phyloP scores from a whole-genome alignment of 1,140 invertebrate genomes.

The Myzus persicae region DNA sequence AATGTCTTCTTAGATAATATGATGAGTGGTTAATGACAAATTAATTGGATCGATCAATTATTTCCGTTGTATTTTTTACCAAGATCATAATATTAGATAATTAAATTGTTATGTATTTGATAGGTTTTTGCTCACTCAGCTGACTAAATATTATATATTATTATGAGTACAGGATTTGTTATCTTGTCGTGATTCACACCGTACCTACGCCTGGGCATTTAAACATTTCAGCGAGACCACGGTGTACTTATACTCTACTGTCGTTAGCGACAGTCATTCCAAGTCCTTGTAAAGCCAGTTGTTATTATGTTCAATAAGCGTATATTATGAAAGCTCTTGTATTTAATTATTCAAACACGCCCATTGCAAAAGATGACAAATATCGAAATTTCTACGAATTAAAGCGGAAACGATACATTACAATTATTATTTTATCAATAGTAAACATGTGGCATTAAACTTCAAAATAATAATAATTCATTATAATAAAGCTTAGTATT shows the following conservation, averaged over 20 bases:
- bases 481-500: neutral
- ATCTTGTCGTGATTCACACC: neutral
- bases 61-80: no score
- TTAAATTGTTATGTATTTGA: no score
- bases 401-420: neutral
- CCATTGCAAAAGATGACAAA: neutral
- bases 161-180: neutral
- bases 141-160: neutral
- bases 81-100: neutral
- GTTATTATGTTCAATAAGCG: neutral
- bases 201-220: neutral
- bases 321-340: neutral
- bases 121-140: neutral
- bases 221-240: neutral
- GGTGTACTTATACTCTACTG: neutral
- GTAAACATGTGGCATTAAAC: neutral
- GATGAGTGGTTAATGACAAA: no score
- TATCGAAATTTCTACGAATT: neutral
- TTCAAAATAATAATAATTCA: no score
- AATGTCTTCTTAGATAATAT: neutral
- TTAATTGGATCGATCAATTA: no score
- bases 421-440: neutral
- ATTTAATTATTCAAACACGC: neutral
- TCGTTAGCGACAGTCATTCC: neutral
- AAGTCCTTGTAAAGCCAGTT: neutral